These are phyloP conservation scores for Neoitamus cyanurus DNA, from an alignment of 2,888 invertebrate species.

Conservation along the genomic window DNA sequence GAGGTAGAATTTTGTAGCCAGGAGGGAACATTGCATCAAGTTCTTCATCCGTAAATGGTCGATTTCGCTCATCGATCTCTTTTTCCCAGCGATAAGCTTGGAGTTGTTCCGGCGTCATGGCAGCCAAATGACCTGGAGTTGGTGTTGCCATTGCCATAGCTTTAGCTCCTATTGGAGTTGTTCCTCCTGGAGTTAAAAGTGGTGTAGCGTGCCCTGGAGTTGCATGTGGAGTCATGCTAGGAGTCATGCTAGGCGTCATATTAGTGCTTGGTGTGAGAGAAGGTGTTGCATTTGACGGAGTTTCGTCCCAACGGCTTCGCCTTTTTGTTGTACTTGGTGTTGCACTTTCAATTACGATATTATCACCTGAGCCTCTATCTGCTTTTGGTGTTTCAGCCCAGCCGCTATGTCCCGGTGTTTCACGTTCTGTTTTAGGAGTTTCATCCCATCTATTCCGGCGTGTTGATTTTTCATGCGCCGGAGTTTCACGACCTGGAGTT, in stretches of 20 bases:
- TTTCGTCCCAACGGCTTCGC: slow-evolving; percentile 98
- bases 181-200: slow-evolving; percentile 83
- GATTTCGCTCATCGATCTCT: slow-evolving; percentile 97
- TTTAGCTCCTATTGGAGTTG: slow-evolving; percentile 90
- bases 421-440: slow-evolving; percentile 97
- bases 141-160: slow-evolving; percentile 99
- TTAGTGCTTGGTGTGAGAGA: slow-evolving; percentile 75
- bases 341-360: slow-evolving; percentile 87
- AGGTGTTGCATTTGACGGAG: slow-evolving; percentile 84
- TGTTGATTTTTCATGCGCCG: slow-evolving; percentile 80
- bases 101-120: slow-evolving; percentile 99
- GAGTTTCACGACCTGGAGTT: slow-evolving; percentile 86
- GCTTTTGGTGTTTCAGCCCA: slow-evolving; percentile 99
- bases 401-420: slow-evolving; percentile 97
- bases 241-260: slow-evolving; percentile 76
- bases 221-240: slow-evolving; percentile 79
- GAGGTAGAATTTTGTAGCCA: slow-evolving; percentile 96
- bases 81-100: slow-evolving; percentile 98
- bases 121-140: slow-evolving; percentile 93
- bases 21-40: slow-evolving; percentile 97
- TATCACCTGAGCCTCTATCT: slow-evolving; percentile 81
- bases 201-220: slow-evolving; percentile 78
- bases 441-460: slow-evolving; percentile 99
- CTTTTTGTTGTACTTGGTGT: slow-evolving; percentile 95
- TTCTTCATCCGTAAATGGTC: slow-evolving; percentile 97